phyloP scores from a whole-genome alignment of 2,113 vertebrate species.

The Notarius lentiginosus region DNA sequence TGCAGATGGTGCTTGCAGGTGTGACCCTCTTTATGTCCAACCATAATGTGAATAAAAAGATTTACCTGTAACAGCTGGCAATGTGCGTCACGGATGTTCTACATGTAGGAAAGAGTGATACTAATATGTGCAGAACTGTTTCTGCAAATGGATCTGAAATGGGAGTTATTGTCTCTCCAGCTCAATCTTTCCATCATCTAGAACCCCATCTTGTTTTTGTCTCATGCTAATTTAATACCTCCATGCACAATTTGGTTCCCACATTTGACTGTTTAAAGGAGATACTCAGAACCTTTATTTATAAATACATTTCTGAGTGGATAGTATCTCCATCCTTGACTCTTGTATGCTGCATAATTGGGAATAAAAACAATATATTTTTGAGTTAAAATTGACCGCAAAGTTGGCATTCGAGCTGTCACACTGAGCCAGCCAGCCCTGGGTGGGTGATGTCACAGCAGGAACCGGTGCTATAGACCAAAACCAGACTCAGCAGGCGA shows the following conservation, averaged over 20 bases:
- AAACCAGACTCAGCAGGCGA: too few relatives aligned
- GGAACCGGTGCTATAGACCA: too few relatives aligned
- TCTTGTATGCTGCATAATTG: neutral
- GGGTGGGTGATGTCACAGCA: too few relatives aligned
- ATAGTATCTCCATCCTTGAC: neutral
- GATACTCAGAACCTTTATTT: too few relatives aligned
- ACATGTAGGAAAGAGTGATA: constrained; percentile 14
- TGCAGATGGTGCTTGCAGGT: constrained; percentile 23
- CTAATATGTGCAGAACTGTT: constrained; percentile 38
- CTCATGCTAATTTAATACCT: constrained; percentile 14
- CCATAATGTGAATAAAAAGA: neutral
- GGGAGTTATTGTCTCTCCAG: constrained; percentile 4
- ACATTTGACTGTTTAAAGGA: too few relatives aligned
- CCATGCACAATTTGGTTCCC: neutral
- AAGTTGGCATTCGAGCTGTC: too few relatives aligned
- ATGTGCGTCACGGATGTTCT: neutral
- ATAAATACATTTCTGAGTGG: too few relatives aligned
- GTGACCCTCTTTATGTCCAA: neutral
- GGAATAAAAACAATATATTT: too few relatives aligned
- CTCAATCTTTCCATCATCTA: constrained; percentile 21
- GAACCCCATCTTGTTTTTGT: neutral
- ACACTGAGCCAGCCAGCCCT: too few relatives aligned
- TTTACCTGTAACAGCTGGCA: constrained; percentile 2
- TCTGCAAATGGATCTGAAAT: constrained; percentile 27
- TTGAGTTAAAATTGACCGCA: too few relatives aligned